A percentile compares a stretch with the other conserved stretches of the same genome.
These are phyloP conservation scores for Morus bassanus DNA, from an alignment of 2,797 vertebrate species.

Conservation along the genomic window DNA sequence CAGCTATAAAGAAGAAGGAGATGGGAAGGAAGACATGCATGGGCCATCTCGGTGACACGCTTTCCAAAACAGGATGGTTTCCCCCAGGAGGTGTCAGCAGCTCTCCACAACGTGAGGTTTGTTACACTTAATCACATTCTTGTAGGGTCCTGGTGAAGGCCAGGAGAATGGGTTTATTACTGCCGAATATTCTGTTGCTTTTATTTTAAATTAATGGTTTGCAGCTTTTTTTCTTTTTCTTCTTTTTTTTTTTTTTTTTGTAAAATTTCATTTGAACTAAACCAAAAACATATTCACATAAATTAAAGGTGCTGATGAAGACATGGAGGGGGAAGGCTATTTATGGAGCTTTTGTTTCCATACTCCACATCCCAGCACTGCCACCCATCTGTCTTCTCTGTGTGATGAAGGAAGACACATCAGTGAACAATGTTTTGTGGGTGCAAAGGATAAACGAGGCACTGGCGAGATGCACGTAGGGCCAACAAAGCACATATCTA, in stretches of 20 bases:
- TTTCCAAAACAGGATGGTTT: not conserved
- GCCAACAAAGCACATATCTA: not conserved
- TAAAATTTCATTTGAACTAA: not conserved
- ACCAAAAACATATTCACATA: not conserved
- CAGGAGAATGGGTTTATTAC: not conserved
- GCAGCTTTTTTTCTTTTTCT: not conserved
- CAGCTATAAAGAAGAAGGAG: not conserved
- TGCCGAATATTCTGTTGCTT: not conserved
- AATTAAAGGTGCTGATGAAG: not conserved
- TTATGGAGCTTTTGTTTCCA: not conserved
- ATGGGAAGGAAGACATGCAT: not conserved
- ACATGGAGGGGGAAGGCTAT: not conserved
- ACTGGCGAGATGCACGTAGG: too few relatives aligned
- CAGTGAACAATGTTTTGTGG: not conserved
- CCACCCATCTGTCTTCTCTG: not conserved
- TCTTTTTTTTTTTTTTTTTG: not conserved
- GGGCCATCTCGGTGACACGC: not conserved
- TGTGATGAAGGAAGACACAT: not conserved
- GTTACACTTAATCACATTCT: not conserved
- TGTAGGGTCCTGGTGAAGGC: not conserved
- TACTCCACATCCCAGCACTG: not conserved
- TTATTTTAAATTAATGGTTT: not conserved
- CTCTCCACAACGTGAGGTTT: not conserved
- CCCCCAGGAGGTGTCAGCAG: not conserved
- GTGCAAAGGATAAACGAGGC: not conserved